Evolutionary conservation across 2,113 vertebrate species (phyloP).

Genomic region (Orycteropus afer): DNA sequence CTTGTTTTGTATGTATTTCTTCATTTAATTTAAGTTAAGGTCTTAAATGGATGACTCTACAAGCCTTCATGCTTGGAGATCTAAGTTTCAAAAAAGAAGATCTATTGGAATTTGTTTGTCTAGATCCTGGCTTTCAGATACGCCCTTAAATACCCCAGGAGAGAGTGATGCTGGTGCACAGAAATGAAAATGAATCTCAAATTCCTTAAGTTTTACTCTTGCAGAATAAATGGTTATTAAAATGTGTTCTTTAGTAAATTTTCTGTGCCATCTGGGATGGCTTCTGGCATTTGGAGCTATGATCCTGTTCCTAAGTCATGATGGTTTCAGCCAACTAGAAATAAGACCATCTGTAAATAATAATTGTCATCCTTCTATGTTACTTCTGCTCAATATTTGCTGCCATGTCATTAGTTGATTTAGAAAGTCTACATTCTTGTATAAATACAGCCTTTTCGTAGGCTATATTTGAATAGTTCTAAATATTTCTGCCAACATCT

Average conservation of each 20-base stretch:
- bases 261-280: slow-evolving; percentile 81
- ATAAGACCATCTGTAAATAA: slow-evolving; percentile 86
- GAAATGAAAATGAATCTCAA: slow-evolving; percentile 76
- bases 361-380: slow-evolving; percentile 82
- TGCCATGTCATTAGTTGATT: slow-evolving; percentile 67
- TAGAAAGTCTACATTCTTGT: slow-evolving; percentile 60
- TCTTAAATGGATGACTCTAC: slow-evolving; percentile 80
- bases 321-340: slow-evolving; percentile 82
- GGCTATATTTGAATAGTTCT: neutral
- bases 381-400: slow-evolving; percentile 76
- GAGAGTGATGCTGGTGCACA: slow-evolving; percentile 44
- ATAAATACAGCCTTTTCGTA: slow-evolving; percentile 67
- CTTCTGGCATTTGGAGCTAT: slow-evolving; percentile 80
- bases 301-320: slow-evolving; percentile 81
- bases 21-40: slow-evolving; percentile 72
- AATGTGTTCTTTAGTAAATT: slow-evolving; percentile 80
- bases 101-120: slow-evolving; percentile 73
- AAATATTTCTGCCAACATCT: slow-evolving; percentile 24
- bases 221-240: slow-evolving; percentile 81
- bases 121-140: slow-evolving; percentile 74
- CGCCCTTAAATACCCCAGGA: slow-evolving; percentile 74
- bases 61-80: slow-evolving; percentile 50
- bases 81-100: slow-evolving; percentile 74
- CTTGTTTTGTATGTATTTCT: slow-evolving; percentile 8
- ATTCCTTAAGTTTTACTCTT: slow-evolving; percentile 80